Evolutionary conservation across 1,140 invertebrate species (phyloP).

Genomic region (Sinella curviseta): DNA sequence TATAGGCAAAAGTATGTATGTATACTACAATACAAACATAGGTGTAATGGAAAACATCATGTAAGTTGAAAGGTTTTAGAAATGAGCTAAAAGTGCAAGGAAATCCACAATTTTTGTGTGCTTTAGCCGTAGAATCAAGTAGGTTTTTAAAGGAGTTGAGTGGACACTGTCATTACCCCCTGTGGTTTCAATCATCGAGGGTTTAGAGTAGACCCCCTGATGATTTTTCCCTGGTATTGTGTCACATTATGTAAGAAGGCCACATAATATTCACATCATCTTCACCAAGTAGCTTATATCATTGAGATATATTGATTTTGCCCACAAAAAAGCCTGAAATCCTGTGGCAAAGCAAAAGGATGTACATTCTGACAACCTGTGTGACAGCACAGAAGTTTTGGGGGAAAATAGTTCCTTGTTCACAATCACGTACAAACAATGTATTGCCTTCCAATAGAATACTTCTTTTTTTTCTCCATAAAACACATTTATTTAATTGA

Average conservation of each 20-base stretch:
- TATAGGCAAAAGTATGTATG: no score
- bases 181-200: slow-evolving; percentile 5
- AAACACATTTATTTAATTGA: no score
- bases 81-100: no score
- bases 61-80: no score
- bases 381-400: neutral
- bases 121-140: neutral
- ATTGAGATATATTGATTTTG: neutral
- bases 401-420: neutral
- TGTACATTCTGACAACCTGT: slow-evolving; percentile 12
- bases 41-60: no score
- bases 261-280: slow-evolving; percentile 2
- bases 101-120: neutral
- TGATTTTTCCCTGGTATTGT: neutral
- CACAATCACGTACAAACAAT: neutral
- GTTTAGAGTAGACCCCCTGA: slow-evolving; percentile 15
- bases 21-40: no score
- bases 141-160: slow-evolving; percentile 3
- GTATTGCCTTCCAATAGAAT: no score
- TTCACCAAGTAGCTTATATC: neutral
- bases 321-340: slow-evolving; percentile 17
- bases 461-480: no score
- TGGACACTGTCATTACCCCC: slow-evolving; percentile 14
- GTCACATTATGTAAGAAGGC: slow-evolving; percentile 13
- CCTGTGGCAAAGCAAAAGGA: slow-evolving; percentile 8